phyloP scores from a whole-genome alignment of 1,140 invertebrate species.

The Alviniconcha marisindica region DNA sequence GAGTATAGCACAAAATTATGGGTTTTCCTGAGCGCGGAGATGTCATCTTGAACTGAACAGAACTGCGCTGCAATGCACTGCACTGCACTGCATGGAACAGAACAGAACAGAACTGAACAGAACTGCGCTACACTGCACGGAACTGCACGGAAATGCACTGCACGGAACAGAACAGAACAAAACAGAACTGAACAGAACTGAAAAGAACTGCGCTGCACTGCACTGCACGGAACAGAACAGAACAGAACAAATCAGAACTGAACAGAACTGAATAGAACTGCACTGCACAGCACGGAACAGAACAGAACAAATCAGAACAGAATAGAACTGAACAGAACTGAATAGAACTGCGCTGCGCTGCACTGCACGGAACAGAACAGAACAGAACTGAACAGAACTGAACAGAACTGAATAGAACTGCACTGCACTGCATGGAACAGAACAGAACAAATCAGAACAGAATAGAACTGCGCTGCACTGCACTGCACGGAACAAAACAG shows the following conservation, averaged over 20 bases:
- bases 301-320: conserved; percentile 62
- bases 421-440: conserved; percentile 59
- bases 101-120: no score
- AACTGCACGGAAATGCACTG: conserved; percentile 60
- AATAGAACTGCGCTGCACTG: conserved; percentile 64
- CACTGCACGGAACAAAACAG: conserved; percentile 59
- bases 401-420: conserved; percentile 59
- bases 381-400: conserved; percentile 66
- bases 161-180: conserved; percentile 68
- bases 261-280: conserved; percentile 58
- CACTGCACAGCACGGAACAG: conserved; percentile 59
- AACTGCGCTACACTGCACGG: no score
- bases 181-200: conserved; percentile 64
- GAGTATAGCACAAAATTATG: no score
- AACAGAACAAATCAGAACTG: conserved; percentile 57
- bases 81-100: no score
- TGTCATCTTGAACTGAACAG: no score
- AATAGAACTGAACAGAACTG: conserved; percentile 60
- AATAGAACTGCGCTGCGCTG: conserved; percentile 59
- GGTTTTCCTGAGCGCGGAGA: no score
- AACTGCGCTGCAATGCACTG: no score
- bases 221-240: conserved; percentile 61
- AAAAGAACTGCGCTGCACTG: conserved; percentile 59
- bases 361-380: conserved; percentile 61
- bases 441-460: conserved; percentile 66